These are phyloP conservation scores for Lepus timidus DNA, from an alignment of 2,113 vertebrate species.

Conservation along the genomic window DNA sequence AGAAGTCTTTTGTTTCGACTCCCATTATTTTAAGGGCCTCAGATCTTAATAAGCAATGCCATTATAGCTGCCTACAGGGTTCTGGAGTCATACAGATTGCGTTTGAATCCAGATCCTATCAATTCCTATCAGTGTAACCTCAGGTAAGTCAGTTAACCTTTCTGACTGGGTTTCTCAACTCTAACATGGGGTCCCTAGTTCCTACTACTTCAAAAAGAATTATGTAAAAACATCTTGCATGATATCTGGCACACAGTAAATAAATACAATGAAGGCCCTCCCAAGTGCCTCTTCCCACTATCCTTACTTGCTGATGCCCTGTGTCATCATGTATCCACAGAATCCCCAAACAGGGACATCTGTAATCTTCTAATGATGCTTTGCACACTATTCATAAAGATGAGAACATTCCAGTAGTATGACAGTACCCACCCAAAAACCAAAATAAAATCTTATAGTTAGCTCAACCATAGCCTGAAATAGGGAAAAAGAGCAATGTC, in stretches of 20 bases:
- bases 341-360: neutral
- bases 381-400: neutral
- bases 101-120: neutral
- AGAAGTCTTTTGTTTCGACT: neutral
- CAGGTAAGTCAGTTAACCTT: neutral
- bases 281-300: too few relatives aligned
- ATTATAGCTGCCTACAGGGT: neutral
- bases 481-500: neutral
- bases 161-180: neutral
- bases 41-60: neutral
- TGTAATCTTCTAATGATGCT: neutral
- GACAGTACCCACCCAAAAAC: neutral
- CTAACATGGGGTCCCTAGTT: neutral
- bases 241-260: neutral
- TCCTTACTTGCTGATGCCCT: neutral
- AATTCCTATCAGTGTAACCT: neutral
- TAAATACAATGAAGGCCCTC: accelerated
- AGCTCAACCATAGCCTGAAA: neutral
- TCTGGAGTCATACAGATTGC: accelerated
- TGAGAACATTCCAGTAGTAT: neutral
- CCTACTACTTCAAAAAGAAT: neutral
- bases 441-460: neutral
- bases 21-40: neutral
- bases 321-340: neutral
- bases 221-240: neutral